phyloP scores from a whole-genome alignment of 1,140 invertebrate species.

The Panagrolaimus sp. region DNA sequence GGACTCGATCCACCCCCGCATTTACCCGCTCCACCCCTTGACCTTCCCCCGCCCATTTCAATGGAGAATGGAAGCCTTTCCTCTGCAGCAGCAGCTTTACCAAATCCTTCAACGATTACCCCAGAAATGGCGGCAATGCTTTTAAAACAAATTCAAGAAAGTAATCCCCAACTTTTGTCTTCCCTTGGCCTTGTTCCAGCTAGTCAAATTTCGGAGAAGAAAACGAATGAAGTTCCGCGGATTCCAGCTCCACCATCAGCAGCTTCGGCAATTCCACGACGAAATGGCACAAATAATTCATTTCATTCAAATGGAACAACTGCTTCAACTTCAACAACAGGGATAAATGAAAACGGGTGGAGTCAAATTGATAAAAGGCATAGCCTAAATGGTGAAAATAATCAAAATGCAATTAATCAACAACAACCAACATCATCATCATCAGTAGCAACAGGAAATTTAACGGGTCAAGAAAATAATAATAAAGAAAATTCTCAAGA shows the following conservation, averaged over 20 bases:
- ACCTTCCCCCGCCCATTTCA: constrained; percentile 28
- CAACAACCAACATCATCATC: not conserved
- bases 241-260: constrained; percentile 6
- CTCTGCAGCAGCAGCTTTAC: not conserved
- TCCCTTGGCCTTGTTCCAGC: constrained; percentile 25
- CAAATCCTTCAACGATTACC: constrained; percentile 14
- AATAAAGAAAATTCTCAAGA: constrained; percentile 31
- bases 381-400: constrained; percentile 23
- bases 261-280: not conserved
- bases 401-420: constrained; percentile 37
- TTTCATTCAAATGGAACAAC: constrained; percentile 1
- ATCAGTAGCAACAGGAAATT: not conserved
- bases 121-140: constrained; percentile 44
- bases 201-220: constrained; percentile 16
- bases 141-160: constrained; percentile 47
- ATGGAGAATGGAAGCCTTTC: constrained; percentile 30
- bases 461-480: constrained; percentile 10
- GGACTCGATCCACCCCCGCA: not conserved
- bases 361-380: constrained; percentile 18
- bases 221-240: constrained; percentile 20
- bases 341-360: constrained; percentile 11
- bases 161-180: constrained; percentile 40
- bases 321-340: constrained; percentile 3
- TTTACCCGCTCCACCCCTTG: constrained; percentile 27
- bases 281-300: constrained; percentile 6